phyloP scores from a whole-genome alignment of 1,140 invertebrate genomes.

The Halotydeus destructor region DNA sequence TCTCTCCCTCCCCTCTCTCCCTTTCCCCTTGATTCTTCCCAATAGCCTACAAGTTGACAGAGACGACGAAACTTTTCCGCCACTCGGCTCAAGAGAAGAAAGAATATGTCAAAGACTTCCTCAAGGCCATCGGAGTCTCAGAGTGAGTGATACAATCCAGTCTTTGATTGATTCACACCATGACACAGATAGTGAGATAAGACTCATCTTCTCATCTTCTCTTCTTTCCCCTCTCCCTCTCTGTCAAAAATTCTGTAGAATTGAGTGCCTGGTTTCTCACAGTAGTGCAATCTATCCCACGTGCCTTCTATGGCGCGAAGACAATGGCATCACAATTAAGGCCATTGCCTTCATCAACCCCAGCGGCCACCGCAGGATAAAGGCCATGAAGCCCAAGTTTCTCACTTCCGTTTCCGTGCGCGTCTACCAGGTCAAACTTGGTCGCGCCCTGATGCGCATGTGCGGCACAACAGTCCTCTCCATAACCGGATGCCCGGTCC shows the following conservation, averaged over 20 bases:
- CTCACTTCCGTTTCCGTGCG: conserved; percentile 6
- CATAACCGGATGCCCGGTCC: conserved; percentile 8
- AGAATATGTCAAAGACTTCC: conserved; percentile 16
- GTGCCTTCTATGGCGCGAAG: conserved; percentile 7
- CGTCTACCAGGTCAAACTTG: conserved; percentile 9
- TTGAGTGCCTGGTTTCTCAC: conserved; percentile 14
- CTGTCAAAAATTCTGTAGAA: conserved; percentile 8
- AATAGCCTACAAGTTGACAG: conserved; percentile 6
- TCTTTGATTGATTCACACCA: background rate
- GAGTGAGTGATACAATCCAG: conserved; percentile 9
- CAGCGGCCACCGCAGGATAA: conserved; percentile 5
- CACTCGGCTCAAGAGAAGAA: conserved; percentile 16
- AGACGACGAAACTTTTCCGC: conserved; percentile 13
- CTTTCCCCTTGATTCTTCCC: conserved; percentile 3
- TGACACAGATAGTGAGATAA: background rate
- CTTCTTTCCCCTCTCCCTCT: background rate
- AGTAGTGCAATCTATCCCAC: conserved; percentile 15
- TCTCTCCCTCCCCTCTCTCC: too few species aligned
- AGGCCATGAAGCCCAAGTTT: conserved; percentile 14
- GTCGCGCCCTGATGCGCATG: conserved; percentile 8
- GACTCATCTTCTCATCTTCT: background rate
- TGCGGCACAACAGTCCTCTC: conserved; percentile 7
- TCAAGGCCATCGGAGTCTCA: conserved; percentile 11
- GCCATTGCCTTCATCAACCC: conserved; percentile 15
- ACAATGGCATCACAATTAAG: conserved; percentile 4